Evolutionary conservation across 2,113 vertebrate species (phyloP).

Genomic region (Rafetus swinhoei): DNA sequence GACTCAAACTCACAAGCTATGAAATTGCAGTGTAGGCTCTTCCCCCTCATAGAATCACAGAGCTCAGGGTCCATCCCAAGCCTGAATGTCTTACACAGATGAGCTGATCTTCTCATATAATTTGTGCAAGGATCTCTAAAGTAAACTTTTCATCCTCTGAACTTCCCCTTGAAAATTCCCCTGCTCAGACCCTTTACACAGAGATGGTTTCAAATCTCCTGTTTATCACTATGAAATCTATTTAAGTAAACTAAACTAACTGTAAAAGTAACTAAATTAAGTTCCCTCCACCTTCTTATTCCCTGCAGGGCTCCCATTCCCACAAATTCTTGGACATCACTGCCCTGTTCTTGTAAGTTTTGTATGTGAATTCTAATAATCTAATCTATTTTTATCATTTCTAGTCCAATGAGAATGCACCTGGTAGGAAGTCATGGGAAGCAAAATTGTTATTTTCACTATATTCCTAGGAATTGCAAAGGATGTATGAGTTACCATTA

Average conservation of each 20-base stretch:
- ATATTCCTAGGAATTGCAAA: conserved; percentile 1
- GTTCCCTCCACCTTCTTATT: neutral
- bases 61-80: neutral
- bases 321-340: neutral
- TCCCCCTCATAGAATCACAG: neutral
- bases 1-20: neutral
- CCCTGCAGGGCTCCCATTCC: neutral
- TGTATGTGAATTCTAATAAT: neutral
- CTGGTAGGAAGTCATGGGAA: neutral
- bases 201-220: neutral
- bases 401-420: neutral
- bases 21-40: neutral
- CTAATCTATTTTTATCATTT: neutral
- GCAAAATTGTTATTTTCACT: neutral
- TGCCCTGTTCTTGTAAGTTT: neutral
- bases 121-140: neutral
- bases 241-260: neutral
- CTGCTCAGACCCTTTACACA: neutral
- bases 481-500: conserved; percentile 55
- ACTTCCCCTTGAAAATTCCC: neutral
- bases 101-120: neutral
- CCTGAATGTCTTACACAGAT: neutral
- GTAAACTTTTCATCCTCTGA: neutral
- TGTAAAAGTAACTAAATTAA: neutral
- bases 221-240: neutral